These are phyloP conservation scores for Amphimallon solstitiale DNA, from an alignment of 2,888 invertebrate species.

Conservation along the genomic window DNA sequence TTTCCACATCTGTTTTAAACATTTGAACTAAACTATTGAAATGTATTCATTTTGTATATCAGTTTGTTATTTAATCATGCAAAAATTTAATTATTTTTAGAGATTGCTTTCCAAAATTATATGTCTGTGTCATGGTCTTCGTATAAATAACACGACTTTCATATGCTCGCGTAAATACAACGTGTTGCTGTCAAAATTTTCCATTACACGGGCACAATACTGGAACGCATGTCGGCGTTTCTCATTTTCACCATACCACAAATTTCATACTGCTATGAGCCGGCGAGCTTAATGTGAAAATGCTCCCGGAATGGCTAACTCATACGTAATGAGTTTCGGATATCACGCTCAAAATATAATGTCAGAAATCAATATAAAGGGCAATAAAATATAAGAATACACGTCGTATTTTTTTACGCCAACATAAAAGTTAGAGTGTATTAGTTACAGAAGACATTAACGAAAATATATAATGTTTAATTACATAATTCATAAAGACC, in stretches of 20 bases:
- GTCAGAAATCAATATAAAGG: slow-evolving; percentile 17
- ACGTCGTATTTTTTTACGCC: slow-evolving; percentile 8
- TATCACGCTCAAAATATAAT: slow-evolving; percentile 12
- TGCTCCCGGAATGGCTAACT: slow-evolving; percentile 10
- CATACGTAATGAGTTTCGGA: slow-evolving; percentile 11
- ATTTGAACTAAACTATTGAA: too few species aligned
- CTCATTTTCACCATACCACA: slow-evolving; percentile 23
- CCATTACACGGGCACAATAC: slow-evolving; percentile 5
- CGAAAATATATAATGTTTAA: neutral
- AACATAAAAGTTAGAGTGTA: neutral
- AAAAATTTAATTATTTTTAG: too few species aligned
- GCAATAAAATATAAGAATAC: slow-evolving; percentile 15
- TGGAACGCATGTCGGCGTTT: slow-evolving; percentile 2
- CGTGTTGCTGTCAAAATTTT: neutral
- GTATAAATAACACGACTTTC: too few species aligned
- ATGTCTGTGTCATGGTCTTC: too few species aligned
- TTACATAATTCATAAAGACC: slow-evolving; percentile 10
- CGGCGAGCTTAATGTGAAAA: slow-evolving; percentile 6
- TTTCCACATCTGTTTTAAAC: too few species aligned
- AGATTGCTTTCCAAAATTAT: too few species aligned
- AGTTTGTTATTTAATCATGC: too few species aligned
- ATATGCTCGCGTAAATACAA: neutral
- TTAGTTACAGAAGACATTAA: neutral
- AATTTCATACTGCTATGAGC: slow-evolving; percentile 14
- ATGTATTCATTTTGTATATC: too few species aligned